Base-by-base conservation (phyloP, 2,888 invertebrate genomes). In the Lasius platythorax region DNA sequence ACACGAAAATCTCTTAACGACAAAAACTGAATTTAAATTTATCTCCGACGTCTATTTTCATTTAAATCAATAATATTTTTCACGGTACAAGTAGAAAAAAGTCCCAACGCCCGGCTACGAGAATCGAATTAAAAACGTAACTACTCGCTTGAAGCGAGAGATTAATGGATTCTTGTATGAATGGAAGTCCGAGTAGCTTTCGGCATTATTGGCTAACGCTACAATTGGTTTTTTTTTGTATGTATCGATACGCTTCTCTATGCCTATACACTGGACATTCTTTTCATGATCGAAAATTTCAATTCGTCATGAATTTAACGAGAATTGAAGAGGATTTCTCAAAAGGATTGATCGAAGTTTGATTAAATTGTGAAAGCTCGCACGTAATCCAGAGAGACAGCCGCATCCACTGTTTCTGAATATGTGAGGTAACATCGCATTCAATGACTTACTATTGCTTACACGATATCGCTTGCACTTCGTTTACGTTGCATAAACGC, bases 391-490 rank as follows among this genome's bases (percentile, higher is more conserved):
- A 53, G 66, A 28, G 68, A 70, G 63, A 15, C 72, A 28, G 63
- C 88, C 79, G 64, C 76, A 74, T 84, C 82, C 83, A 66, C 33
- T 88, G 88, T 84, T 84, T 81, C 43, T 86, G 86, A 89, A 89
- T 88, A 86, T 85, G 85, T 82, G 68, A 73, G 83, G 66, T 74
- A 85, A 85, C 85, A 89, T 83, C 82, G 84, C 50, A 75, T 56
- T 46, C 68, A 56, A 75, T 63, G 79, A 85, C 82, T 84, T 74
- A 83, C 64, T 72, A 46, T 67, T 8, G 74, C 76, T 70, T 70
- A 66, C 82, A 43, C 78, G 83, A 53, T 67, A 82, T 61, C 79
- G 61, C 75, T 82, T 84, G 73, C 82, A 68, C 83, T 82, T 89
- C 78, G 81, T 87, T 87, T 74, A 67, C 56, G 53, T 66, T 78